A percentile compares a stretch with the other conserved stretches of the same genome.
phyloP scores from a whole-genome alignment of 2,888 invertebrate genomes.

The Aleiodes alternator region DNA sequence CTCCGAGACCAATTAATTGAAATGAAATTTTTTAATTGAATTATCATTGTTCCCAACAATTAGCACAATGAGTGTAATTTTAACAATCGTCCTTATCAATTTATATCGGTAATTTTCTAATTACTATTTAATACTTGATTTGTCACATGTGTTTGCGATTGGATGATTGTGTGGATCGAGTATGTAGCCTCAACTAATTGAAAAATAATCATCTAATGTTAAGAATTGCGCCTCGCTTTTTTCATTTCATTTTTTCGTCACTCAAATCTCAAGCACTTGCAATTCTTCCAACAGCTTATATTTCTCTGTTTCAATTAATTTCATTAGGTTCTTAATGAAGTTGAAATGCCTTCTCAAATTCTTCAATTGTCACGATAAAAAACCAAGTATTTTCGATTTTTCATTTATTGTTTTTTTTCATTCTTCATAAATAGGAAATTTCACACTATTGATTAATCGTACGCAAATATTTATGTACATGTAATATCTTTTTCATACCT shows the following conservation, averaged over 20 bases:
- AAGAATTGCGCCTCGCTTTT: slow-evolving; percentile 4
- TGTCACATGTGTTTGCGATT: not conserved
- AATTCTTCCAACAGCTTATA: not conserved
- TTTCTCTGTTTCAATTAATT: not conserved
- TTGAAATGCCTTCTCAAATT: not conserved
- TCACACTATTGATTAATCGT: slow-evolving; percentile 59
- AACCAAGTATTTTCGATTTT: slow-evolving; percentile 9
- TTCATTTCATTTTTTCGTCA: too few relatives aligned
- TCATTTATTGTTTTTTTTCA: not conserved
- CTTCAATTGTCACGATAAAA: slow-evolving; percentile 4
- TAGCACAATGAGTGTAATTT: not conserved
- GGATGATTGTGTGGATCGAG: slow-evolving; percentile 5
- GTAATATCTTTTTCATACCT: slow-evolving; percentile 42
- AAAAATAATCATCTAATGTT: not conserved
- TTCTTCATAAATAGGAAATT: not conserved
- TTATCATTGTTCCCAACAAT: slow-evolving; percentile 6
- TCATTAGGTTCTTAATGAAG: not conserved
- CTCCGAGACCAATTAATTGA: not conserved
- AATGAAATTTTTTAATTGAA: not conserved
- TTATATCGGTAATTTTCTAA: not conserved
- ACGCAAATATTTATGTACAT: slow-evolving; percentile 47
- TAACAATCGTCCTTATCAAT: too few relatives aligned
- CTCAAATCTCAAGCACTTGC: not conserved
- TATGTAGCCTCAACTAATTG: slow-evolving; percentile 2
- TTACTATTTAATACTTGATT: slow-evolving; percentile 11